These are phyloP conservation scores for Polietes domitor DNA, from an alignment of 2,888 invertebrate genomes.

Conservation along the genomic window DNA sequence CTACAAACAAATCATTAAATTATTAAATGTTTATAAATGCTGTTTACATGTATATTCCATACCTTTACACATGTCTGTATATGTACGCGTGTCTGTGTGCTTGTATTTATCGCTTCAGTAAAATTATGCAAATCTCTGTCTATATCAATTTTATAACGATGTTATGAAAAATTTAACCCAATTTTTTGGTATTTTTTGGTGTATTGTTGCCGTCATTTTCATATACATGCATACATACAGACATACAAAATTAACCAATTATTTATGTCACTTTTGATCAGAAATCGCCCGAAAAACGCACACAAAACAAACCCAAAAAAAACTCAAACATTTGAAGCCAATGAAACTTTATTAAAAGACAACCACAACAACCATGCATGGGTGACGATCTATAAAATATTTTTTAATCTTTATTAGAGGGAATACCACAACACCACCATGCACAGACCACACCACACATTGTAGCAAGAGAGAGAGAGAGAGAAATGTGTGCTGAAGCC, in stretches of 20 bases:
- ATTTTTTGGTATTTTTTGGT: not conserved
- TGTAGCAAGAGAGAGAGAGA: slow-evolving; percentile 5
- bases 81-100: not conserved
- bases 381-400: not conserved
- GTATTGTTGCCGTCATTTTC: not conserved
- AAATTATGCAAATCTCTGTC: slow-evolving; percentile 28
- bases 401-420: slow-evolving; percentile 20
- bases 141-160: slow-evolving; percentile 20
- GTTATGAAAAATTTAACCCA: slow-evolving; percentile 16
- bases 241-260: too few relatives aligned
- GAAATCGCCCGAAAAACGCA: not conserved
- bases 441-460: not conserved
- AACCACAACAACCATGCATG: not conserved
- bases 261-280: not conserved
- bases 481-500: not conserved
- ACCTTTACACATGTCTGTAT: not conserved
- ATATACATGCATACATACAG: too few relatives aligned
- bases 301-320: not conserved
- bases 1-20: not conserved
- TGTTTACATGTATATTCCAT: not conserved
- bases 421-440: not conserved
- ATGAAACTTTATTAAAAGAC: not conserved
- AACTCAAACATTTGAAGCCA: not conserved
- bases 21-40: slow-evolving; percentile 21
- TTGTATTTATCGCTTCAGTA: not conserved